These are phyloP conservation scores for Eulemur rubriventer DNA, from an alignment of 2,797 vertebrate genomes.

Conservation along the genomic window DNA sequence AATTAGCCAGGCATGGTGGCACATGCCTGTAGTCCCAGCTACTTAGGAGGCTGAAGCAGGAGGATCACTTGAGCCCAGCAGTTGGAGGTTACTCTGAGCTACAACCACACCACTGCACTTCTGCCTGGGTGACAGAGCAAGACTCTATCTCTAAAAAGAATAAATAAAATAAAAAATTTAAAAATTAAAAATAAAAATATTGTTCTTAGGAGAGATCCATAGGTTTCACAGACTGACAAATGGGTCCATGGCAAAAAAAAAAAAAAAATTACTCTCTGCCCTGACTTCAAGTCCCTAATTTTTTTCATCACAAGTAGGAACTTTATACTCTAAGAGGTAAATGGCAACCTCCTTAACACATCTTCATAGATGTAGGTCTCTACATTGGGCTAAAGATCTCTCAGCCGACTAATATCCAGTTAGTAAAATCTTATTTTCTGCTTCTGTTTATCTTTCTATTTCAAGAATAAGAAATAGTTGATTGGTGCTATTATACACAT, in stretches of 20 bases:
- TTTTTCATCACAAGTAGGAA: not conserved
- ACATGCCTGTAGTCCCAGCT: no score
- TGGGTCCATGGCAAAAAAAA: not conserved
- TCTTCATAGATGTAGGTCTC: not conserved
- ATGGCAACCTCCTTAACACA: not conserved
- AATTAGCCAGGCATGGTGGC: no score
- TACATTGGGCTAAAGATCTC: not conserved
- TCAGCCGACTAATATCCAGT: not conserved
- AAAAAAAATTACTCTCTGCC: not conserved
- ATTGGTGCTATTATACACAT: not conserved
- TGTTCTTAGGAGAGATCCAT: not conserved
- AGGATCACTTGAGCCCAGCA: no score
- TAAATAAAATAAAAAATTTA: no score
- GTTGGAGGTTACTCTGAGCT: no score
- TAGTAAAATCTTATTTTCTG: not conserved
- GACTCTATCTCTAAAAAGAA: not conserved
- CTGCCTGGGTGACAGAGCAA: not conserved
- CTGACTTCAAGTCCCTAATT: not conserved
- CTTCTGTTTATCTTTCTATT: conserved; percentile 23
- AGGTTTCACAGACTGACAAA: not conserved
- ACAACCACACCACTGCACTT: no score
- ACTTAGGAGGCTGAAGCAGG: no score
- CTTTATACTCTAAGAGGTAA: not conserved
- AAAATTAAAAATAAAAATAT: not conserved
- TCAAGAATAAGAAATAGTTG: not conserved